Conservation (phyloP, 2,888 invertebrate species). For the Eilema sororculum region DNA sequence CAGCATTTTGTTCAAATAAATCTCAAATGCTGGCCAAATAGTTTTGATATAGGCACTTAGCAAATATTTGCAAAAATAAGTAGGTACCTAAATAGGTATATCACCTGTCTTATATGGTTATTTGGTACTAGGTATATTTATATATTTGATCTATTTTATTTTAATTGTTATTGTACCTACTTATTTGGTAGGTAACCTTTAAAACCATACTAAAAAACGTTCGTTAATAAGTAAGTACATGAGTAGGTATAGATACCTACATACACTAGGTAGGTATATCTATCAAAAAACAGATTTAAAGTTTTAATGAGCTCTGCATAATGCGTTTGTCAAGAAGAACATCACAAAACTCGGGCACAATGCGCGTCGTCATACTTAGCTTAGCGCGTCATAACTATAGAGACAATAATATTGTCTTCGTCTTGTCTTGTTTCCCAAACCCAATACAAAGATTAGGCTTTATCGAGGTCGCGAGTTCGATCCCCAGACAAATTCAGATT, state of each 20-base stretch:
- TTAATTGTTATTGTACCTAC: too few relatives aligned
- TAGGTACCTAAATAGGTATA: too few relatives aligned
- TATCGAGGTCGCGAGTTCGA: too few relatives aligned
- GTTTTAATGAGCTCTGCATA: not conserved
- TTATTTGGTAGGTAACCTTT: not conserved
- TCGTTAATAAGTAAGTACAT: not conserved
- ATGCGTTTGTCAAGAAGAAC: not conserved
- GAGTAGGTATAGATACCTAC: not conserved
- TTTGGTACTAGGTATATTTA: not conserved
- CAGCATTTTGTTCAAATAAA: not conserved
- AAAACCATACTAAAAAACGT: not conserved
- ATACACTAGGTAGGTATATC: too few relatives aligned
- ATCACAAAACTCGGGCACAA: not conserved
- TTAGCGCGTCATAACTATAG: too few relatives aligned
- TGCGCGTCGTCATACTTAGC: not conserved
- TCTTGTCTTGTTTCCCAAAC: too few relatives aligned
- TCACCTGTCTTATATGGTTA: not conserved
- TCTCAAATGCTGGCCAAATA: not conserved
- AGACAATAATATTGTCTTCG: too few relatives aligned
- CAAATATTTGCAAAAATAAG: not conserved
- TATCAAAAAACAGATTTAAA: slow-evolving; percentile 2
- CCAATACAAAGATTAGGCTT: too few relatives aligned
- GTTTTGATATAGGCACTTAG: not conserved
- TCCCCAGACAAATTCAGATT: too few relatives aligned
- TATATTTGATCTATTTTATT: not conserved